Base-by-base conservation (phyloP, 2,797 vertebrate species). In the Acipenser transmontanus region DNA sequence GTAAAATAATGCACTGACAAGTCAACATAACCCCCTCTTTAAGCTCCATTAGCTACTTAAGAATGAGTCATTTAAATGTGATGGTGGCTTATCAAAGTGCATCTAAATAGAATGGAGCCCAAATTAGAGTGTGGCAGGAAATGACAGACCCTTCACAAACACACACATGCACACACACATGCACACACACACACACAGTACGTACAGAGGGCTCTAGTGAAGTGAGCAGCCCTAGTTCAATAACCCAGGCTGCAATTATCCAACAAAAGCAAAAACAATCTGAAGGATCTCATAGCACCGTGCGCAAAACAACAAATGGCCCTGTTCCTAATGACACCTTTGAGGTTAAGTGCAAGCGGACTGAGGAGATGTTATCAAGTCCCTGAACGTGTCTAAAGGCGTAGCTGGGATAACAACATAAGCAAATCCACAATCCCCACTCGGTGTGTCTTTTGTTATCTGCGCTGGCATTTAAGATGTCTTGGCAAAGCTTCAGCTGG, bases 281-380 rank as follows among this genome's bases (percentile, higher is more conserved):
- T 34, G 34, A 34, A 34, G 34, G 3, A 34, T 34, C 51, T 14
- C 7, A 59, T 47, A 57, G 59, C 49, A 6, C 20, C 17, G 64
- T 12, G 51, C 5, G 49, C 49, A 67, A 67, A 61, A 67, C 66
- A 62, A 67, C 66, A 62, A 50, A 61, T 9, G 11, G 20, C 48
- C 61, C 49, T 52, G 49, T 49, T 50, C 59, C 56, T 70, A 66
- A 70, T 66, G n/a, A 60, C 64, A 70, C 64, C 52, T 34, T 57
- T 17, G 64, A 57, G 61, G 12, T 54, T 59, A 52, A 54, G 60
- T 14, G 49, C 69, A 70, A 59, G 51, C 13, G 10, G 64, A 62
- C 20, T 34, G 34, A 17, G 59, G 47, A 54, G 59, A 66, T 63
- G 69, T 56, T 70, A 66, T 70, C 64, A 34, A 59, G 47, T 66